phyloP scores from a whole-genome alignment of 2,888 invertebrate species.

The Drosophila vallismaia region DNA sequence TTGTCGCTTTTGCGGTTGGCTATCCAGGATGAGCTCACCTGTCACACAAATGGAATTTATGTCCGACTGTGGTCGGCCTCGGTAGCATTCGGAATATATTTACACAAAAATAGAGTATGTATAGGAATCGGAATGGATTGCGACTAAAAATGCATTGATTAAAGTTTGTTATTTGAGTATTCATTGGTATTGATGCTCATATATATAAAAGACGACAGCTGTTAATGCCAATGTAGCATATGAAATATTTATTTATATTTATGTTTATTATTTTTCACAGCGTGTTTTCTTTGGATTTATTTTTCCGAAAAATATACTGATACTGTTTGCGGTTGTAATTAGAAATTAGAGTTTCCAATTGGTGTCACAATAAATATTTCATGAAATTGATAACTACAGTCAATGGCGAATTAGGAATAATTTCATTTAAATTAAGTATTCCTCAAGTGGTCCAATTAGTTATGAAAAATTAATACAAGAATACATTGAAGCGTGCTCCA shows the following conservation, averaged over 20 bases:
- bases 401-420: conserved; percentile 8
- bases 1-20: conserved; percentile 38
- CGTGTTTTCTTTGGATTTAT: conserved; percentile 39
- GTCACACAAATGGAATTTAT: conserved; percentile 64
- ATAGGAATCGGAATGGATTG: conserved; percentile 14
- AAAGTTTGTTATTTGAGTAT: conserved; percentile 50
- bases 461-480: conserved; percentile 11
- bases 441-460: conserved; percentile 19
- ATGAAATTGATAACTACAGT: conserved; percentile 41
- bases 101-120: conserved; percentile 21
- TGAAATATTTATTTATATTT: conserved; percentile 46
- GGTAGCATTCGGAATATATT: conserved; percentile 21
- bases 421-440: conserved; percentile 11
- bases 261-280: conserved; percentile 35
- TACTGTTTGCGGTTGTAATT: conserved; percentile 48
- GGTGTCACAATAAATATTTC: conserved; percentile 45
- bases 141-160: conserved; percentile 44
- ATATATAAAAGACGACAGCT: conserved; percentile 38
- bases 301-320: conserved; percentile 33
- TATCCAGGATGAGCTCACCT: conserved; percentile 33
- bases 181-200: conserved; percentile 27
- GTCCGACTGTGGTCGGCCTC: conserved; percentile 47
- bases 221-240: conserved; percentile 40
- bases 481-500: conserved; percentile 30
- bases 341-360: conserved; percentile 56